Conservation (phyloP, 2,888 invertebrate genomes). For the Meiosimyza decipiens region DNA sequence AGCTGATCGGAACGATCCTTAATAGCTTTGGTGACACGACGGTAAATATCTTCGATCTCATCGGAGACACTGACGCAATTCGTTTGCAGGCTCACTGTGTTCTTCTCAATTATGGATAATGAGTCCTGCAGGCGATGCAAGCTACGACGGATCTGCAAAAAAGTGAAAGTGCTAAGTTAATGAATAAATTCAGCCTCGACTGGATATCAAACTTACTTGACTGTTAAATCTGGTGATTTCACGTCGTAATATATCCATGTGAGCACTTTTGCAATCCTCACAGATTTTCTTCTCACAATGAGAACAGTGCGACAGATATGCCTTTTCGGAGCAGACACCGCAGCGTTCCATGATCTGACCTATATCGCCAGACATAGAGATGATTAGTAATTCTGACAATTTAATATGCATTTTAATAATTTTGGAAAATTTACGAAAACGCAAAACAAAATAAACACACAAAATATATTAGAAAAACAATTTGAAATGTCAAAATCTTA, state of each 20-base stretch:
- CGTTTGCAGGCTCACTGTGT: conserved; percentile 85
- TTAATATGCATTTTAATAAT: no score
- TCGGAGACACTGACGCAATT: conserved; percentile 91
- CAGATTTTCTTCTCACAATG: conserved; percentile 99
- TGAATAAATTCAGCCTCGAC: neutral
- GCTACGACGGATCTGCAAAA: conserved; percentile 78
- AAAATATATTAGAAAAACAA: no score
- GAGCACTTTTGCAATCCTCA: conserved; percentile 94
- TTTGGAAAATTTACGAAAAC: no score
- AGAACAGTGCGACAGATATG: conserved; percentile 87
- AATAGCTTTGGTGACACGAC: conserved; percentile 86
- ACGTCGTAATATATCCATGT: conserved; percentile 93
- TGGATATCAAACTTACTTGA: conserved; percentile 69
- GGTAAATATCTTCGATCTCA: conserved; percentile 93
- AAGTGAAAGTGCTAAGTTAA: neutral
- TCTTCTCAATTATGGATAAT: conserved; percentile 85
- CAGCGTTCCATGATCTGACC: conserved; percentile 92
- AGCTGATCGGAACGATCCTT: conserved; percentile 90
- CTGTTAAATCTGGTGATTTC: conserved; percentile 91
- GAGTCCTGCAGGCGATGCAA: conserved; percentile 90
- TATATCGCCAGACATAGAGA: conserved; percentile 39
- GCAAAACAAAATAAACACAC: no score
- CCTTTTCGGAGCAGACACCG: conserved; percentile 92
- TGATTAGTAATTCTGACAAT: no score
- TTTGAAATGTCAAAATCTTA: no score